Conservation (phyloP, 2,888 invertebrate species). For the Isoperla grammatica region DNA sequence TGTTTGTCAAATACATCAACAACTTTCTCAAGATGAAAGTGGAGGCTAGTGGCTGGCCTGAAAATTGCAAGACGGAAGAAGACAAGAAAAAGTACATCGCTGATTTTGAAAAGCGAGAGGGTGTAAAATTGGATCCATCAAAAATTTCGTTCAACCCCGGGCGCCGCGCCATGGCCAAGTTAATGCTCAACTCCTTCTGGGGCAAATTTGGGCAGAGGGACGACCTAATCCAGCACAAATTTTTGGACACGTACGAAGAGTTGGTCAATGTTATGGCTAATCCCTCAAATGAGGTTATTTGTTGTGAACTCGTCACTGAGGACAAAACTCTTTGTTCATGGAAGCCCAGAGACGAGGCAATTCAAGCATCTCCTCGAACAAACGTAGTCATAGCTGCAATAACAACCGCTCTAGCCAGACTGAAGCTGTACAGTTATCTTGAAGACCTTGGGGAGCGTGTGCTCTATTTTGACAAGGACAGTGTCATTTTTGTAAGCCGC, state of each 20-base stretch:
- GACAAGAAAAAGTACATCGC: conserved; percentile 24
- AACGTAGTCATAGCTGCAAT: conserved; percentile 40
- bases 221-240: background rate
- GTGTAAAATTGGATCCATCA: conserved; percentile 18
- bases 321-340: background rate
- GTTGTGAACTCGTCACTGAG: background rate
- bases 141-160: conserved; percentile 29
- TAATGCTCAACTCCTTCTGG: conserved; percentile 35
- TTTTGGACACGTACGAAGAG: background rate
- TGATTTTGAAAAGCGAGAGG: conserved; percentile 27
- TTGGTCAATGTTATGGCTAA: background rate
- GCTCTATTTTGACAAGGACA: conserved; percentile 41
- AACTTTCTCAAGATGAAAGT: conserved; percentile 37
- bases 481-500: conserved; percentile 33
- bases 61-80: conserved; percentile 29
- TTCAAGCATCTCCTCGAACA: conserved; percentile 22
- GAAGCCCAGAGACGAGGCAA: background rate
- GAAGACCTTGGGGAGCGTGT: conserved; percentile 36
- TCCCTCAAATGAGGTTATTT: background rate
- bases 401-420: conserved; percentile 38
- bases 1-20: conserved; percentile 39
- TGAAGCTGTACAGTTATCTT: conserved; percentile 38
- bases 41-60: conserved; percentile 35
- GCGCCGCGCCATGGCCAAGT: conserved; percentile 29
- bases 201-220: conserved; percentile 20